phyloP scores from a whole-genome alignment of 2,888 invertebrate species.

The Lomographa bimaculata region DNA sequence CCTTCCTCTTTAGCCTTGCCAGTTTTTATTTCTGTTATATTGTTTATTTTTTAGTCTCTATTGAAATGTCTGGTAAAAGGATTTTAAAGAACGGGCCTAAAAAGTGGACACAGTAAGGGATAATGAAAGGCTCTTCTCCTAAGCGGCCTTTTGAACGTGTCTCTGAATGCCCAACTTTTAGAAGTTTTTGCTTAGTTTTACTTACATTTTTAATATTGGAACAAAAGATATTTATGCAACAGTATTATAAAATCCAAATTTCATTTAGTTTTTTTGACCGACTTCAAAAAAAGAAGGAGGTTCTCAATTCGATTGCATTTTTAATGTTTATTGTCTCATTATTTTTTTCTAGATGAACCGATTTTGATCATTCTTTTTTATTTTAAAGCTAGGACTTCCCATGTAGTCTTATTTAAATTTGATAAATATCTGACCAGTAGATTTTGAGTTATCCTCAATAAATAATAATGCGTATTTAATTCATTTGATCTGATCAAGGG shows the following conservation, averaged over 20 bases:
- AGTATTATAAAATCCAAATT: conserved; percentile 9
- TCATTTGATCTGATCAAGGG: too few relatives aligned
- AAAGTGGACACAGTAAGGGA: conserved; percentile 61
- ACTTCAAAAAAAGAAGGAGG: too few relatives aligned
- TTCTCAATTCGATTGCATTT: background rate
- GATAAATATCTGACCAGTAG: too few relatives aligned
- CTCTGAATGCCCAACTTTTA: conserved; percentile 24
- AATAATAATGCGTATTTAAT: too few relatives aligned
- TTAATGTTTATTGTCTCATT: too few relatives aligned
- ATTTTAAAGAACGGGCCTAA: conserved; percentile 61
- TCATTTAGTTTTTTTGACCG: too few relatives aligned
- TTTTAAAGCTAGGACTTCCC: too few relatives aligned
- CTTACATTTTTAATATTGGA: conserved; percentile 9
- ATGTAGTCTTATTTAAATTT: too few relatives aligned
- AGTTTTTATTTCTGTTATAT: conserved; percentile 66
- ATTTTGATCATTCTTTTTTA: too few relatives aligned
- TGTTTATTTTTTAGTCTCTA: conserved; percentile 78
- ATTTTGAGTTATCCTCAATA: too few relatives aligned
- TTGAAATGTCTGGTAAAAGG: conserved; percentile 70
- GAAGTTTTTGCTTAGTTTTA: conserved; percentile 10
- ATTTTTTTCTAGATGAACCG: too few relatives aligned
- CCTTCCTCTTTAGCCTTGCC: conserved; percentile 75
- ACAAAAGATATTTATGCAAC: conserved; percentile 21
- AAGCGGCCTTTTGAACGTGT: conserved; percentile 42
- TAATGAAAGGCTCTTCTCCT: conserved; percentile 61